These are phyloP conservation scores for Phoenicopterus ruber DNA, from an alignment of 2,113 vertebrate species.

Conservation along the genomic window DNA sequence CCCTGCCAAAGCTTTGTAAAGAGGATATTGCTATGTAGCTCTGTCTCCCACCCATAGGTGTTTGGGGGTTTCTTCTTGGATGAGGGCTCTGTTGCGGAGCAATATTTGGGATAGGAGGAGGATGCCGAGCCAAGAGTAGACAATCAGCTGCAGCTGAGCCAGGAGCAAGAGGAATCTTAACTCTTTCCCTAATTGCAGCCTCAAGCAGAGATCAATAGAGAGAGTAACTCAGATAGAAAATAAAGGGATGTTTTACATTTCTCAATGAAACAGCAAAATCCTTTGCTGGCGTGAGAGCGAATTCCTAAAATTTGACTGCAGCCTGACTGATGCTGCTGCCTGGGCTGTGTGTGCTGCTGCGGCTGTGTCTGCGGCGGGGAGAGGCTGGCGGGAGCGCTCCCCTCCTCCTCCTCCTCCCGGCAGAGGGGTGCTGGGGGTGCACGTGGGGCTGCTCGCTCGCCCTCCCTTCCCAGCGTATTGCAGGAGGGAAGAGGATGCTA, in stretches of 20 bases:
- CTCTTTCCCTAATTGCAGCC: slow-evolving; percentile 52
- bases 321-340: background rate
- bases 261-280: slow-evolving; percentile 56
- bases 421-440: background rate
- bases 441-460: rapidly evolving
- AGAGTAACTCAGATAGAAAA: slow-evolving; percentile 33
- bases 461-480: rapidly evolving
- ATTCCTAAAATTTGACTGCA: slow-evolving; percentile 34
- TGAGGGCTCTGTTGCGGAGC: background rate
- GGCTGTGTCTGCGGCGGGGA: background rate
- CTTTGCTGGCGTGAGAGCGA: background rate
- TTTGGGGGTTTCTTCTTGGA: slow-evolving; percentile 68
- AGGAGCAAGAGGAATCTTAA: slow-evolving; percentile 35
- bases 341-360: background rate
- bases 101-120: slow-evolving; percentile 19
- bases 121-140: slow-evolving; percentile 14
- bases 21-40: slow-evolving; percentile 62
- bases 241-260: slow-evolving; percentile 47
- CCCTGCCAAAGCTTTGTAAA: slow-evolving; percentile 64
- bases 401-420: background rate
- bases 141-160: slow-evolving; percentile 32
- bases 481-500: background rate
- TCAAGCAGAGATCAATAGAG: slow-evolving; percentile 23
- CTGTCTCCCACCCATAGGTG: slow-evolving; percentile 65
- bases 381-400: too few relatives aligned